Base-by-base conservation (phyloP, 2,888 invertebrate genomes). In the Ommatoiulus sabulosus region DNA sequence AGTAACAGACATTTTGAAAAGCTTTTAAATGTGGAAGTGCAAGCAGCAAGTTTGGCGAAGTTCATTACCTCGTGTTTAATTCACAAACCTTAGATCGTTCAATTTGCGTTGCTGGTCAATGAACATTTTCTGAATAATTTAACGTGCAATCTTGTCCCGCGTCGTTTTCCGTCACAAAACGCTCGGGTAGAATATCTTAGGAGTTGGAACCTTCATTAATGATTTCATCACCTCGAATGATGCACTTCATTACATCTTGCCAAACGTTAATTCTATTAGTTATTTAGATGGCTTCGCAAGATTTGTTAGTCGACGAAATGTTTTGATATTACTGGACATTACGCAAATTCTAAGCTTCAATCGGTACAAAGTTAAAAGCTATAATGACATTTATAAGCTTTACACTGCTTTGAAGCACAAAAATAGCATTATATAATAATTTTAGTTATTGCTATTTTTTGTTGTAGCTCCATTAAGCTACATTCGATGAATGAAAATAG, bases 151-250 rank as follows among this genome's bases (percentile, higher is more conserved):
- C 72, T 72, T 20, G 72, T 24, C 72, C 6, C 72, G 24, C 7
- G 72, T 72, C 72, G 20, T 2, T 10, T 72, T 72, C 8, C 72
- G 24, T 72, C 72, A 72, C 24, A 72, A 72, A 72, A 17, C 24
- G 24, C 72, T 20, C 15, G 24, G 17, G 72, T 72, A n/a, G 72
- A 72, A 72, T 7, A 24, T 24, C 72, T 35, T 80, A 24, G 35
- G 35, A 80, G 80, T 35, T 80, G 35, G 80, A 80, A 10, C 80
- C 80, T 35, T 80, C 80, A 80, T 80, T 35, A 80, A 80, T 80
- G 80, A 80, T 24, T 80, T 80, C 24, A 80, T 80, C 80, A 80
- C 80, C 80, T 80, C 3, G 24, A 24, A 80, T 80, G 80, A 80
- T 80, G 7, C n/a, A 72, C 80, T 35, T 80, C 35, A 80, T 80